phyloP scores from a whole-genome alignment of 2,888 invertebrate genomes.

The Thera britannica region DNA sequence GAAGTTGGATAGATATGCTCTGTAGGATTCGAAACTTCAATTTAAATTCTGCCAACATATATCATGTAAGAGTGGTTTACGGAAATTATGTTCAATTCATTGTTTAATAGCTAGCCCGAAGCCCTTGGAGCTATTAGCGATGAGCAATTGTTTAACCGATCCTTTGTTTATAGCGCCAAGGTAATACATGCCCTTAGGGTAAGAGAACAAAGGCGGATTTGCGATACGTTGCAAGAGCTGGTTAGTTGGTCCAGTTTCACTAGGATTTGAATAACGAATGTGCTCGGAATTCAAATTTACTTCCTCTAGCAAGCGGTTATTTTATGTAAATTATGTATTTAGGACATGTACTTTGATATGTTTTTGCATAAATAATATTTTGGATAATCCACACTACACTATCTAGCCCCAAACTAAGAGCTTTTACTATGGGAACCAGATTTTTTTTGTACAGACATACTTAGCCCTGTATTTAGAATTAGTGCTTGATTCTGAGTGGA shows the following conservation, averaged over 20 bases:
- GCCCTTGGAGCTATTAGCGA: slow-evolving; percentile 18
- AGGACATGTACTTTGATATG: too few species aligned
- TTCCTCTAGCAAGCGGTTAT: too few species aligned
- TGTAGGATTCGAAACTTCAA: slow-evolving; percentile 1
- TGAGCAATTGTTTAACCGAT: slow-evolving; percentile 18
- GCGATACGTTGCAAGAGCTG: not conserved
- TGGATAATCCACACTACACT: too few species aligned
- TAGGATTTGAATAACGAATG: slow-evolving; percentile 20
- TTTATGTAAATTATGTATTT: too few species aligned
- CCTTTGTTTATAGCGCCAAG: slow-evolving; percentile 19
- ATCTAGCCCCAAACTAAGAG: too few species aligned
- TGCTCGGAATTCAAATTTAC: not conserved
- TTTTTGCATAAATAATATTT: too few species aligned
- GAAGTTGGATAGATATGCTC: too few species aligned
- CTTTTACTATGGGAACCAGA: too few species aligned
- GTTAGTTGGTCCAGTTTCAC: slow-evolving; percentile 1
- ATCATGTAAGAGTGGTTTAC: slow-evolving; percentile 6
- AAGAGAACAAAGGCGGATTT: slow-evolving; percentile 13
- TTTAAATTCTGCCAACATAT: slow-evolving; percentile 12
- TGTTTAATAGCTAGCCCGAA: slow-evolving; percentile 22
- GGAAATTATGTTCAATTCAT: slow-evolving; percentile 20
- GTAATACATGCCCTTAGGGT: slow-evolving; percentile 8
- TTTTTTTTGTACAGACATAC: too few species aligned
- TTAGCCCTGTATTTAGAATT: too few species aligned
- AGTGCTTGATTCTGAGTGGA: too few species aligned